These are phyloP conservation scores for Lasioglossum marginatum DNA, from an alignment of 2,888 invertebrate species.

Conservation along the genomic window DNA sequence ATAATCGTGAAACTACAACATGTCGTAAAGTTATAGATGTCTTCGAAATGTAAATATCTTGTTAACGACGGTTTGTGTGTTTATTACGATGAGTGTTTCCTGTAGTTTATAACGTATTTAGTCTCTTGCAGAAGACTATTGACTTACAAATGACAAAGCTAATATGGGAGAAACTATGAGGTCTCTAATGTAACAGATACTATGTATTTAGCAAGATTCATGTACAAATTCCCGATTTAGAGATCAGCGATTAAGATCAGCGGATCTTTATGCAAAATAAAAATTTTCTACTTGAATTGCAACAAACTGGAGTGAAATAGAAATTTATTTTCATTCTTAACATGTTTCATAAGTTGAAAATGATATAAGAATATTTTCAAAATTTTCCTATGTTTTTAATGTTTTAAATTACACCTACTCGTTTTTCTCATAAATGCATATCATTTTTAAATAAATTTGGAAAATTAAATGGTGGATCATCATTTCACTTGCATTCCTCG, in stretches of 20 bases:
- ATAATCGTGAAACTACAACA: slow-evolving; percentile 2
- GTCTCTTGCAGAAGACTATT: not conserved
- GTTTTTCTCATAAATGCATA: too few relatives aligned
- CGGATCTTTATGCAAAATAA: too few relatives aligned
- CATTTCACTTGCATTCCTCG: not conserved
- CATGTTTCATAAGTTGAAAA: too few relatives aligned
- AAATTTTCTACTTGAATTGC: too few relatives aligned
- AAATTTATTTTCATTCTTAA: too few relatives aligned
- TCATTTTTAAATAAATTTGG: not conserved
- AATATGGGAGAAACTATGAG: not conserved
- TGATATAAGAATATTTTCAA: too few relatives aligned
- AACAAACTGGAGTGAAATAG: too few relatives aligned
- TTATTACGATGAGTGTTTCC: not conserved
- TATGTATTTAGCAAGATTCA: not conserved
- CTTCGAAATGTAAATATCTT: not conserved
- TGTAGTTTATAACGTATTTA: not conserved
- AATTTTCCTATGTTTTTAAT: too few relatives aligned
- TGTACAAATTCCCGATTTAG: not conserved
- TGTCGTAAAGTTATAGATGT: not conserved
- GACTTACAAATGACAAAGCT: not conserved
- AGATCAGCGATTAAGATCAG: too few relatives aligned
- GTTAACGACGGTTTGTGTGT: not conserved
- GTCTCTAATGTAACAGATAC: not conserved
- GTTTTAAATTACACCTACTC: too few relatives aligned
- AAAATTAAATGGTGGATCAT: not conserved